A percentile compares a stretch with the other conserved stretches of the same genome.
Evolutionary conservation across 2,113 vertebrate genomes (phyloP).

Genomic region (Hippocampus mohnikei): DNA sequence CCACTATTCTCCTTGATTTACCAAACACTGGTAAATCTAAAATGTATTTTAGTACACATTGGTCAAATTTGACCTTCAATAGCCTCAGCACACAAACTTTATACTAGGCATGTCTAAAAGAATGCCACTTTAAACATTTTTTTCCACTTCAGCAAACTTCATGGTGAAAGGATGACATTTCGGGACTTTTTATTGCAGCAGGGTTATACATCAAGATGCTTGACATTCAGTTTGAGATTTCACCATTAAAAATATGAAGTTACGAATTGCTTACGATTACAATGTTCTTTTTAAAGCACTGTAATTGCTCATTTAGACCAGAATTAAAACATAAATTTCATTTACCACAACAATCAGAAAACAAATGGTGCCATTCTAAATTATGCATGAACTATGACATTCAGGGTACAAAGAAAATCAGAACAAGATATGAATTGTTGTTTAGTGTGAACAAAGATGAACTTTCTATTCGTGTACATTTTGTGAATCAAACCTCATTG

Average conservation of each 20-base stretch:
- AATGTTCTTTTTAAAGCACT: not conserved
- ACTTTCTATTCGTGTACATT: not conserved
- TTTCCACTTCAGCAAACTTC: not conserved
- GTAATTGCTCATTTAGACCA: not conserved
- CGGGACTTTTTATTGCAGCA: not conserved
- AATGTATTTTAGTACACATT: not conserved
- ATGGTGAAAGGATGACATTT: not conserved
- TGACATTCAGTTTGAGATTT: not conserved
- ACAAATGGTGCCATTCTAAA: not conserved
- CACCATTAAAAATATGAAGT: not conserved
- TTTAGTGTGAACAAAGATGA: not conserved
- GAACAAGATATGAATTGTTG: not conserved
- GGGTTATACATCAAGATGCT: not conserved
- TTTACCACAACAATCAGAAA: not conserved
- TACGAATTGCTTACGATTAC: not conserved
- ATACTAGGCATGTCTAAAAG: no score
- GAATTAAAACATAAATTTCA: not conserved
- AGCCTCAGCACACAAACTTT: not conserved
- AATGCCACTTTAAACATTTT: not conserved
- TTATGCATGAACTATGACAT: not conserved
- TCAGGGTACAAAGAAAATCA: not conserved
- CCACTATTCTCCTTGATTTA: not conserved
- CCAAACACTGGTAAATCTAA: not conserved
- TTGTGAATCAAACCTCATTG: not conserved
- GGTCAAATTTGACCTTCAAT: not conserved